A percentile compares a stretch with the other conserved stretches of the same genome.
Evolutionary conservation across 2,888 invertebrate genomes (phyloP).

Genomic region (Lasioglossum figueresi): DNA sequence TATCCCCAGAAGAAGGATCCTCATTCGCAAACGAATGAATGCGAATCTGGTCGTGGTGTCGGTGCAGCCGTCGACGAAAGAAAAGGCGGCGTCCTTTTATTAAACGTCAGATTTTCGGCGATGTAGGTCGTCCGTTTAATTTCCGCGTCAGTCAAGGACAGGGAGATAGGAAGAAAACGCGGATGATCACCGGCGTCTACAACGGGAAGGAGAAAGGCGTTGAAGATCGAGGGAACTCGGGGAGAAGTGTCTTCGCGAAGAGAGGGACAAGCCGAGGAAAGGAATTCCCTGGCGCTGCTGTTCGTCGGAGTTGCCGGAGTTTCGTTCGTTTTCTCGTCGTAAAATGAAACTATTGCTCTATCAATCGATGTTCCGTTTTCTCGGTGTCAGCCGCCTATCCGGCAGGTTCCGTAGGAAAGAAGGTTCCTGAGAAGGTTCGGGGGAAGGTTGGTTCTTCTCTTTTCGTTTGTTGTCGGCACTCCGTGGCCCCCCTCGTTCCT

Average conservation of each 20-base stretch:
- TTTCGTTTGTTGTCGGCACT: constrained; percentile 2
- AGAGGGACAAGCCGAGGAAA: neutral
- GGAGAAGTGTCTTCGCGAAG: neutral
- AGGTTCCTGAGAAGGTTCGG: neutral
- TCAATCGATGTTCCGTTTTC: constrained; percentile 50
- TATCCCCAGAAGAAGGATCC: neutral
- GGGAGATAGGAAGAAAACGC: neutral
- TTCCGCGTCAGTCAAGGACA: constrained; percentile 50
- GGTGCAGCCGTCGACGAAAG: constrained; percentile 36
- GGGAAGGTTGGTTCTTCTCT: neutral
- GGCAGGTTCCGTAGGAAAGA: neutral
- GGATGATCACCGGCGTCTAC: neutral
- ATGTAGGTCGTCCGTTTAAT: constrained; percentile 52
- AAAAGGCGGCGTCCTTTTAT: constrained; percentile 33
- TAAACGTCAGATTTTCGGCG: constrained; percentile 52
- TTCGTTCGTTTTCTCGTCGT: constrained; percentile 62
- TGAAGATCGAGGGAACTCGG: neutral
- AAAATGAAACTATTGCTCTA: constrained; percentile 75
- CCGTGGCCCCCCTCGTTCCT: neutral
- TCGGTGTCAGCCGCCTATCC: neutral
- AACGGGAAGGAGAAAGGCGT: constrained; percentile 10
- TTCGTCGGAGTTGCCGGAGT: constrained; percentile 37
- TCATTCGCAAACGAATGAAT: constrained; percentile 32
- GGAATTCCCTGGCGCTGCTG: constrained; percentile 38
- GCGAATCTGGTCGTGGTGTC: constrained; percentile 20